Evolutionary conservation across 2,113 vertebrate species (phyloP), one percentile per base, ranked within the genome.

Genomic region (Heterotilapia buettikoferi): DNA sequence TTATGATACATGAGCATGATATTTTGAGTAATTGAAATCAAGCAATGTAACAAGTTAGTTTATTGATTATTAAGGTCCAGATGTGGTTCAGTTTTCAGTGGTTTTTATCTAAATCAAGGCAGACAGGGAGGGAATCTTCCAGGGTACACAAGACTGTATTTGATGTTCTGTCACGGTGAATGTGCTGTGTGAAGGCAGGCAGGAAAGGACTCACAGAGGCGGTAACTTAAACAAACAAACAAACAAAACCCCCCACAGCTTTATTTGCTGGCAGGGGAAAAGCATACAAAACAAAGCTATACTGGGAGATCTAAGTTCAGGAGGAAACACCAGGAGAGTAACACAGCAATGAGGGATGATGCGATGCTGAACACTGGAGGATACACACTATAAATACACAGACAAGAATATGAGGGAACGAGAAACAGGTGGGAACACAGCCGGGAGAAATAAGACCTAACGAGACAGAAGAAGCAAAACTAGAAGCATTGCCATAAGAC

Each of bases 221-320:
- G 50, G 50, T 3, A 9, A 52, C 50, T 52, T 5, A 19, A 52
- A 52, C 45, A 50, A 50, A 18, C 18, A 52, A 5, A 24, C 24
- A 24, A 18, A 18, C 9, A 52, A 50, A 5, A 0, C 0, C 18
- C 0, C 18, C 50, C 50, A 53, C 50, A 53, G 19, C 50, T 53
- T n/a, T 53, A 53, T 53, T 53, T 53, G 50, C 50, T 53, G 50
- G 19, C 9, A 53, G 19, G 50, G 50, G 50, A 10, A 10, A 53
- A 53, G n/a, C 52, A 54, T 54, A 21, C 52, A 54, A 54, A 53
- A 54, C 52, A 21, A 54, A 54, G 21, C 52, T 54, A 21, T 21
- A 54, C n/a, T 54, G 52, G 52, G 10, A 54, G 5, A 54, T 54
- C 5, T 10, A 54, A 54, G 21, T 54, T 54, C 52, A 54, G 52